Evolutionary conservation across 2,797 vertebrate species (phyloP), one percentile per base, ranked within the genome.

Genomic region (Eulemur mongoz): DNA sequence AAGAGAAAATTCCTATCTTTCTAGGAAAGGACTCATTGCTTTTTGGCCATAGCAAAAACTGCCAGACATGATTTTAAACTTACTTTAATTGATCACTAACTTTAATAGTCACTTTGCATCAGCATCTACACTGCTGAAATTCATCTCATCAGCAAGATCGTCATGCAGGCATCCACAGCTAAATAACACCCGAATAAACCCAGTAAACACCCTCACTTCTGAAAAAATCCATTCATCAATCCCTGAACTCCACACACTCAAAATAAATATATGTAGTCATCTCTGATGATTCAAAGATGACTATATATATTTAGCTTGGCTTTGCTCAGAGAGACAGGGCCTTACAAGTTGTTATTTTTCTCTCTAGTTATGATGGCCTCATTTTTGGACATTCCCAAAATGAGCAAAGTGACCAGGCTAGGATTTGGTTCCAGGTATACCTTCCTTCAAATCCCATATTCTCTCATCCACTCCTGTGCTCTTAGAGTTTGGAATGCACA

Each of bases 391-490:
- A 57, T 63, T 12, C 7, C 23, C n/a, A 40, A 54, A 59, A 20
- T 76, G 9, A 75, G 57, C 59, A 35, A 87, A 9, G 38, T 32
- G 27, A 67, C 25, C 6, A 12, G 48, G 54, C 23, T 3, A 7
- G 14, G 32, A 32, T 57, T 59, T 30, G 8, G 70, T 45, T 50
- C n/a, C 38, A 23, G 10, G 10, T 3, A 6, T 5, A 5, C 5
- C 30, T 86, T 17, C 25, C 23, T 65, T 45, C 61, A 78, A 57
- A 57, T 40, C 20, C 3, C 4, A 0, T 10, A 2, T 5, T 50
- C 1, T 38, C 40, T 25, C 0, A 3, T 15, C 15, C 3, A 0
- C 7, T 38, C 35, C 18, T 50, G 1, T 54, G 17, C 10, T 30
- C 35, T 61, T 57, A 15, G 61, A 32, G 67, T 63, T 69, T 73